Conservation (phyloP, 2,888 invertebrate species). For the Biston betularia region DNA sequence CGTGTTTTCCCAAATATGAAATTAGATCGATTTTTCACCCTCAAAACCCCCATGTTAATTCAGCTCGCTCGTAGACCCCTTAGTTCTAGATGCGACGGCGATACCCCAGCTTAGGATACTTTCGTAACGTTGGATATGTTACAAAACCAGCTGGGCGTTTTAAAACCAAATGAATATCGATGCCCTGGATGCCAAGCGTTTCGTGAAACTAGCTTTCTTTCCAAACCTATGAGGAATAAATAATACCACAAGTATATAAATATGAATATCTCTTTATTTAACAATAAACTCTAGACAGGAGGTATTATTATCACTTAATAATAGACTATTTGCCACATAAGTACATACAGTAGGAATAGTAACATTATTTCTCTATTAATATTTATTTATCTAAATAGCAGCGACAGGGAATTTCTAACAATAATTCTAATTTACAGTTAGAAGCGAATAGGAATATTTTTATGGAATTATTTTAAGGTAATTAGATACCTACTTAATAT, state of each 20-base stretch:
- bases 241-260: constrained; percentile 58
- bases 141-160: no score
- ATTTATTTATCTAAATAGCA: constrained; percentile 29
- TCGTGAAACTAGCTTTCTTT: no score
- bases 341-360: constrained; percentile 30
- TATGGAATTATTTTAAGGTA: constrained; percentile 11
- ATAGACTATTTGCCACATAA: constrained; percentile 39
- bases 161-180: no score
- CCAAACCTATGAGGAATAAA: no score
- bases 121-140: no score
- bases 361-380: constrained; percentile 24
- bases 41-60: no score
- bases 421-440: constrained; percentile 31
- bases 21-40: no score
- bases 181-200: no score
- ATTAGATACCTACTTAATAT: background rate
- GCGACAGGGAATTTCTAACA: constrained; percentile 20
- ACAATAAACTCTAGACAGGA: constrained; percentile 84
- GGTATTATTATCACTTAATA: constrained; percentile 68
- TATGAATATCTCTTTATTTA: constrained; percentile 84
- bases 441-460: constrained; percentile 31
- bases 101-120: no score
- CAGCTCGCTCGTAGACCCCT: no score
- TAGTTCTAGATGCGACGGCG: no score
- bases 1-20: no score